These are phyloP conservation scores for Pseudotriccus pelzelni DNA, from an alignment of 2,797 vertebrate genomes.

Conservation along the genomic window DNA sequence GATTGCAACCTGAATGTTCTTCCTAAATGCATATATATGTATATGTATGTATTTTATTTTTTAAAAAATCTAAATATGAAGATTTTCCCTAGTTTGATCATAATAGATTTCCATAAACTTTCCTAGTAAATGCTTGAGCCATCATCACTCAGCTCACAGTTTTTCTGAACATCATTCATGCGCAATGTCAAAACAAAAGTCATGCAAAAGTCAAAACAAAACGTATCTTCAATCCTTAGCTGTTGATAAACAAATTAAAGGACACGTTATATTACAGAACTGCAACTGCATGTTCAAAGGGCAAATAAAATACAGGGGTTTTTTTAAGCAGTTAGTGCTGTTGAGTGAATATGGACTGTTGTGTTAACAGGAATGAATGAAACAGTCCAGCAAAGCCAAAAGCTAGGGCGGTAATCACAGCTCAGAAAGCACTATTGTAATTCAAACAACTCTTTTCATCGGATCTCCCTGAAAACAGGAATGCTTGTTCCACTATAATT, in stretches of 20 bases:
- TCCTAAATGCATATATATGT: neutral
- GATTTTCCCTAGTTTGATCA: neutral
- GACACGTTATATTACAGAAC: neutral
- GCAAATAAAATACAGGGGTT: neutral
- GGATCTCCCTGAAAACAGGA: neutral
- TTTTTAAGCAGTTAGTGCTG: neutral
- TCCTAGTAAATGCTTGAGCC: neutral
- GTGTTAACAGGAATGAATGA: neutral
- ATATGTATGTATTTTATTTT: neutral
- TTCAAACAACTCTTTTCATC: neutral
- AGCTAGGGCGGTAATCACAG: neutral
- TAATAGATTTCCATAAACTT: neutral
- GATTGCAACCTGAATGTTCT: neutral
- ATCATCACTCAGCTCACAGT: neutral
- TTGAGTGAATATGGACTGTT: neutral
- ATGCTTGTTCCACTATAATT: neutral
- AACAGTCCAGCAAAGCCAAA: neutral
- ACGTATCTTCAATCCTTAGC: neutral
- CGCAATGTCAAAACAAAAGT: neutral
- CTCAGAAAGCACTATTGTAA: neutral
- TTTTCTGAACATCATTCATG: neutral
- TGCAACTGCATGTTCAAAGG: neutral
- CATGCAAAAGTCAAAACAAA: neutral
- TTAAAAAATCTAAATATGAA: neutral
- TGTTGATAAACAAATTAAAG: neutral